Evolutionary conservation across 2,888 invertebrate genomes (phyloP), one percentile per base, ranked within the genome.

Genomic region (Drosophila neotestacea): DNA sequence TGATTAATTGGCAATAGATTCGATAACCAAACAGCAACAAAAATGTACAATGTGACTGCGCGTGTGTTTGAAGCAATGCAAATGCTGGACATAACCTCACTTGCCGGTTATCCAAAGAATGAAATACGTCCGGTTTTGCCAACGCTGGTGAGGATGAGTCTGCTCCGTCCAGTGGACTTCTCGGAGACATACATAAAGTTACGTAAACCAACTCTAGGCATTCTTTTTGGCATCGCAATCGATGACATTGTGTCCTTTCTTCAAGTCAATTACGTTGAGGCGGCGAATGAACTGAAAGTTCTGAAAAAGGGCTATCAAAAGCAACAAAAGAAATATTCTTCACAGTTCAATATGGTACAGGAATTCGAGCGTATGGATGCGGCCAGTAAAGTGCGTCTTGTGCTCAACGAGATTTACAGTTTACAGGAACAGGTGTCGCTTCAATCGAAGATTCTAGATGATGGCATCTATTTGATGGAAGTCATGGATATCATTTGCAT

Each of bases 291-390:
- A 22, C 22, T 22, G 3, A 22, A 22, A 22, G 22, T 3, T 90
- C 95, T 98, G 0, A 96, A 97, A 85, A 98, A 97, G 91, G 98
- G 98, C 91, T 96, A 98, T 89, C 96, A 96, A 92, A 94, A 98
- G 79, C 95, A 91, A 0, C 91, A 91, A 50, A 91, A 91, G 54
- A 64, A 91, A 34, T 97, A 97, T 75, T 96, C 95, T 50, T 92
- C 97, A 9, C 95, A 95, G 59, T 96, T 96, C 92, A 97, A 98
- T 32, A 94, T 98, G 70, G 96, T 98, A 0, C 93, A 98, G 81
- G 98, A 98, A 88, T 99, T 98, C 93, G 99, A 99, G 92, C 95
- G 98, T 39, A 97, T 97, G 54, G 98, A 98, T 92, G 96, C 98
- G 59, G 96, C 97, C 0, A 94, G 97, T 39, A 94, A 98, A 78